Base-by-base conservation (phyloP, 1,140 invertebrate genomes). In the Anagrus nilaparvatae region DNA sequence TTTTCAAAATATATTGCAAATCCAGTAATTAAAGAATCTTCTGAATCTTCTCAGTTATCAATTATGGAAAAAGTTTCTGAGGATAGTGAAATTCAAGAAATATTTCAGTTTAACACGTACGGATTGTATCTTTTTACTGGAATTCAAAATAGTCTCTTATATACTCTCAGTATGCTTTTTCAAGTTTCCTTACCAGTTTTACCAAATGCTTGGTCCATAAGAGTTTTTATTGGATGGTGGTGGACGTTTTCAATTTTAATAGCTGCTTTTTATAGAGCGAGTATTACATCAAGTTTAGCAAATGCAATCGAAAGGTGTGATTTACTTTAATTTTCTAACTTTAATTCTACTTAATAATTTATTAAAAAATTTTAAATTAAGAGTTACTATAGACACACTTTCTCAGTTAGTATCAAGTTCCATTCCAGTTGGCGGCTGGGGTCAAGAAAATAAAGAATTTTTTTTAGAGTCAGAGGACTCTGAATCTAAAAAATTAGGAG, bases 171-270 rank as follows among this genome's bases (percentile, higher is more conserved):
- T 40, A 87, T 87, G 83, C 59, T 87, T 16, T 59, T 86, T 2
- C 73, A 82, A 48, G 79, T 88, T 14, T 84, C 83, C 1, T 49
- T 87, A 30, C 84, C 84, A 0, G 75, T 76, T 51, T 63, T 87
- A 43, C 84, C 84, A 0, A 70, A 69, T 8, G 79, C 78, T 18
- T 87, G 84, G 84, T 79, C 84, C 0, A 61, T 88, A 27, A 67
- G 84, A 24, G 60, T 87, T 12, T 67, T 88, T 9, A 84, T 84
- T 14, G 84, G 84, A 2, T 87, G 82, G 76, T 88, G 86, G 63
- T 88, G 84, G 84, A 55, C 88, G 1, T 90, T 87, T 53, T 84
- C 80, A 52, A 77, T 87, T 38, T 65, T 87, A 5, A 71, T 87
- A 19, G 78, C 80, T 1, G 81, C 84, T 4, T 73, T 78, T 4